Conservation (phyloP, 2,888 invertebrate species). For the Germaria angustata region DNA sequence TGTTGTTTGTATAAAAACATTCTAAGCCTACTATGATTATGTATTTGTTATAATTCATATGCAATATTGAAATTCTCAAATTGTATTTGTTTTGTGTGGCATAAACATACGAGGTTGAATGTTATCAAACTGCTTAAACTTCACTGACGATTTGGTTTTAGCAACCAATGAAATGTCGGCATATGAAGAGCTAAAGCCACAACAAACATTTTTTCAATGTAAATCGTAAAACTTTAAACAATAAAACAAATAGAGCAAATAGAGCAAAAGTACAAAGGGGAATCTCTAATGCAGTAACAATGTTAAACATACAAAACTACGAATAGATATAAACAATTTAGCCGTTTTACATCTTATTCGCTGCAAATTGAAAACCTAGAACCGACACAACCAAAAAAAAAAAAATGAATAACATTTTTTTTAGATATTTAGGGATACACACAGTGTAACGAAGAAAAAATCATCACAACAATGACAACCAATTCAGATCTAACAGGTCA, state of each 20-base stretch:
- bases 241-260: not conserved
- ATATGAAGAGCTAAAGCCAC: no score
- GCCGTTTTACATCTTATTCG: not conserved
- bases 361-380: not conserved
- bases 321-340: not conserved
- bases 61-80: no score
- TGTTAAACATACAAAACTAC: not conserved
- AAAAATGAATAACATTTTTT: not conserved
- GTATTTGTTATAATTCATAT: no score
- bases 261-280: not conserved
- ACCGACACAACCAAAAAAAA: no score
- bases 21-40: no score
- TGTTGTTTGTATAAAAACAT: no score
- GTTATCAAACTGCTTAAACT: no score
- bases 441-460: not conserved
- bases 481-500: conserved; percentile 40
- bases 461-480: conserved; percentile 24
- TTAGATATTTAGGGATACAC: not conserved
- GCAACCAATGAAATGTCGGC: no score
- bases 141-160: no score
- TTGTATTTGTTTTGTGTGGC: no score
- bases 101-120: no score
- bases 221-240: not conserved
- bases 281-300: conserved; percentile 21
- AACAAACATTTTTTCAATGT: no score